Evolutionary conservation across 2,888 invertebrate species (phyloP).

Genomic region (Syrphus vitripennis): DNA sequence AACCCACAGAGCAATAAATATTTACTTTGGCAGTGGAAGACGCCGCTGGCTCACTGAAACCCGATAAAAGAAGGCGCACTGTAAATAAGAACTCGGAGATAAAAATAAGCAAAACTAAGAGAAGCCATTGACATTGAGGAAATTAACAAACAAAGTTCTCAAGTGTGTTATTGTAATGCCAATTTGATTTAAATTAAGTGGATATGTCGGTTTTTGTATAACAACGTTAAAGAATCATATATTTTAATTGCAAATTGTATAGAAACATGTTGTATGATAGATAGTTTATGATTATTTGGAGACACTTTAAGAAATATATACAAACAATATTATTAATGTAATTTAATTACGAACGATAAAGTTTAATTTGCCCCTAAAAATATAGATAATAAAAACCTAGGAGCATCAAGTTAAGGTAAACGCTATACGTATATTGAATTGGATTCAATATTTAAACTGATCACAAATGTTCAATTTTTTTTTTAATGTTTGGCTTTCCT

Average conservation of each 20-base stretch:
- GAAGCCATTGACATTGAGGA: slow-evolving; percentile 16
- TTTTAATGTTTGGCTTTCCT: too few species aligned
- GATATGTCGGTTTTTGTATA: not conserved
- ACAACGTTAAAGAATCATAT: not conserved
- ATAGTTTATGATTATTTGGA: not conserved
- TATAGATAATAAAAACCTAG: too few species aligned
- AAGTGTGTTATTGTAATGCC: not conserved
- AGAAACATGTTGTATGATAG: not conserved
- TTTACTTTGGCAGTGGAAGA: not conserved
- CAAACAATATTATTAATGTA: too few species aligned
- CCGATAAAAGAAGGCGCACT: not conserved
- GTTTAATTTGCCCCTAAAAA: too few species aligned
- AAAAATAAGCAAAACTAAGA: not conserved
- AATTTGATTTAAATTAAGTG: not conserved
- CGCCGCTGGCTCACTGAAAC: not conserved
- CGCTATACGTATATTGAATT: too few species aligned
- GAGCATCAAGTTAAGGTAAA: too few species aligned
- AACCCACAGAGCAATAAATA: slow-evolving; percentile 14
- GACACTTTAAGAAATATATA: not conserved
- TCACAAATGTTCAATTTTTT: too few species aligned
- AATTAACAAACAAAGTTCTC: not conserved
- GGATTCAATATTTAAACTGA: too few species aligned
- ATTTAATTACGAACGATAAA: too few species aligned
- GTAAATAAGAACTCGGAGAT: not conserved
- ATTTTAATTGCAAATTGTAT: not conserved